Evolutionary conservation across 2,888 invertebrate genomes (phyloP), one percentile per base, ranked within the genome.

Genomic region (Drosophila macrospina): DNA sequence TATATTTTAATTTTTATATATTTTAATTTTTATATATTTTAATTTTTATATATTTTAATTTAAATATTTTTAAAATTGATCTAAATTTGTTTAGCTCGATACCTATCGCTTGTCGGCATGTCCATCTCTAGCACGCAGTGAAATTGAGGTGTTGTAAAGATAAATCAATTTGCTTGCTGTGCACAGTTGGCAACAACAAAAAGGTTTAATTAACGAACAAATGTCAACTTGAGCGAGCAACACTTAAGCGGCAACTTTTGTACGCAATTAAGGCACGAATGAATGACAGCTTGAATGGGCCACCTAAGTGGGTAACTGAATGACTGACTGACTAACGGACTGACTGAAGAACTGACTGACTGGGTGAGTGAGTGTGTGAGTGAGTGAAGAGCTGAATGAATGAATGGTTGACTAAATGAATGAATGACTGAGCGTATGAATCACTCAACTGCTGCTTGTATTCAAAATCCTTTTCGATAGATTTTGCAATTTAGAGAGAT

Each of bases 151-250:
- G 85, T 85, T 81, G 76, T 77, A 73, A 66, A 84, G 88, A 86
- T 86, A 89, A 86, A 89, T 89, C 89, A 86, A 89, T 86, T 86
- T 86, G 86, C 85, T 87, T 81, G 82, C 78, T 88, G 69, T 78
- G 88, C 82, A 78, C 82, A 82, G 88, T 87, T 75, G 86, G 54
- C 69, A 85, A 60, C 69, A 74, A 70, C 62, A 77, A 85, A 84
- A 86, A 86, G 86, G 88, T 86, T 89, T 86, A 86, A 86, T 86
- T 87, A 86, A 86, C 86, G 85, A 89, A 86, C 89, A 86, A 86
- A 86, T 86, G 85, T 86, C 85, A 86, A 79, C 89, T 78, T 78
- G 71, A 76, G 79, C 64, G 72, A 66, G 69, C 79, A 85, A 85
- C 88, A 85, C 88, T 83, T 83, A 78, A 85, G 86, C 79, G 76